Evolutionary conservation across 2,797 vertebrate genomes (phyloP).

Genomic region (Enteromius anoplus): DNA sequence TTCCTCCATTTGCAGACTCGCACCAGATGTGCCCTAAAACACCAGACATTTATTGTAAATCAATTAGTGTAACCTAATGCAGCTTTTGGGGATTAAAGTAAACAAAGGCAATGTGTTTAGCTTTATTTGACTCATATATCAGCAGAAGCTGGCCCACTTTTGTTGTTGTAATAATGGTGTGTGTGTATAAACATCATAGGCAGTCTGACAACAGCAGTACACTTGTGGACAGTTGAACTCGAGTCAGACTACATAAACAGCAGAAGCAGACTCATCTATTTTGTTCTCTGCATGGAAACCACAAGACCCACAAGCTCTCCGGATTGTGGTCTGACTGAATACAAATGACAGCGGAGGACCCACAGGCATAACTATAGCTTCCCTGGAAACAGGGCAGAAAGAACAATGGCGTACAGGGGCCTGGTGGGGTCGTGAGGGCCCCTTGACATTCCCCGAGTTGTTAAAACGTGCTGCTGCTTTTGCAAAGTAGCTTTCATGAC

Average conservation of each 20-base stretch:
- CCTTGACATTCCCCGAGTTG: constrained; percentile 48
- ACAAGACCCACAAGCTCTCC: constrained; percentile 26
- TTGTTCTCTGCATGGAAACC: constrained; percentile 47
- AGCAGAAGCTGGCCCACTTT: constrained; percentile 35
- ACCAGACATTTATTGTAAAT: constrained; percentile 36
- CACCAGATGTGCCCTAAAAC: constrained; percentile 35
- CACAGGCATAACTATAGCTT: constrained; percentile 51
- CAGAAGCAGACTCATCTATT: constrained; percentile 53
- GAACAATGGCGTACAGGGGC: constrained; percentile 66
- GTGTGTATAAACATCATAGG: constrained; percentile 35
- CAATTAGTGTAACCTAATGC: constrained; percentile 38
- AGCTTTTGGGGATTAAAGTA: constrained; percentile 25
- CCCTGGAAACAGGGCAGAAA: constrained; percentile 63
- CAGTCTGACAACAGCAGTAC: constrained; percentile 47
- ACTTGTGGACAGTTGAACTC: constrained; percentile 43
- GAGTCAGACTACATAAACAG: constrained; percentile 51
- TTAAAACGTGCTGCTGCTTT: constrained; percentile 75
- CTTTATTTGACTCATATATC: constrained; percentile 42
- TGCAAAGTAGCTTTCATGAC: constrained; percentile 60
- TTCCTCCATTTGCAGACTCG: constrained; percentile 2
- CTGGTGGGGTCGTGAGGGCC: constrained; percentile 65
- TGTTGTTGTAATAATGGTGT: constrained; percentile 38
- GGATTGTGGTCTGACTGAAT: constrained; percentile 38
- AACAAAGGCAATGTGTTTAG: constrained; percentile 28
- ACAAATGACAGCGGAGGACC: constrained; percentile 53